Conservation (phyloP, 2,797 vertebrate genomes). For the Eidolon dupreanum region DNA sequence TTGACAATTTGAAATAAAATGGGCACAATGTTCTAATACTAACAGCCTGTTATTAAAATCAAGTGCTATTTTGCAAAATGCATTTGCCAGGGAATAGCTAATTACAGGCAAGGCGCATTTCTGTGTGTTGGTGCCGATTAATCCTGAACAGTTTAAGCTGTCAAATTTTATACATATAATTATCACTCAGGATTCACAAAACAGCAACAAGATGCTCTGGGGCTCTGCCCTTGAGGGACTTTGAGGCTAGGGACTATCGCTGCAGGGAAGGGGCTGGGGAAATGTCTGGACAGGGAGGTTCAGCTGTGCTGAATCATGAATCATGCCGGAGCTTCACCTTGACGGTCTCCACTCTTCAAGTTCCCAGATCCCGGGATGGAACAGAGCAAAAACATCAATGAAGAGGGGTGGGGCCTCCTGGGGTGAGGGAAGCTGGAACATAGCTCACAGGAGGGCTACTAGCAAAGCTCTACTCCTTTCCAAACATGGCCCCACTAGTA, state of each 20-base stretch:
- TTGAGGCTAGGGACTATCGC: background rate
- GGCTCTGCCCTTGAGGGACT: conserved; percentile 54
- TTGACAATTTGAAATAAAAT: conserved; percentile 70
- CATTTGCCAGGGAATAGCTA: conserved; percentile 79
- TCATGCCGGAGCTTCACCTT: background rate
- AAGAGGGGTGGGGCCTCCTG: background rate
- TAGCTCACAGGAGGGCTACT: background rate
- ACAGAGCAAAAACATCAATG: background rate
- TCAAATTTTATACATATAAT: conserved; percentile 80
- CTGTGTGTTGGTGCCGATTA: conserved; percentile 78
- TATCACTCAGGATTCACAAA: conserved; percentile 74
- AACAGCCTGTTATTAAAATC: conserved; percentile 83
- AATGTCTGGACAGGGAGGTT: background rate
- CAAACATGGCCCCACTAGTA: background rate
- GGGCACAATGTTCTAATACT: conserved; percentile 70
- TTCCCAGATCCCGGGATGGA: background rate
- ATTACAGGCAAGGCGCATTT: conserved; percentile 75
- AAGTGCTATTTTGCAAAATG: conserved; percentile 81
- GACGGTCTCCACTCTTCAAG: background rate
- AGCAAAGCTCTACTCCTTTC: background rate
- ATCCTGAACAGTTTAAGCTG: conserved; percentile 79
- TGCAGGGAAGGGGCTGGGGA: too few species aligned
- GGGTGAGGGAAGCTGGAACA: background rate
- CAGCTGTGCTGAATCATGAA: background rate
- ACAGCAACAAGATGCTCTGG: conserved; percentile 75